Percentiles rank a stretch among this genome's conserved stretches.
Evolutionary conservation across 2,113 vertebrate genomes (phyloP).

Genomic region (Elephas maximus): DNA sequence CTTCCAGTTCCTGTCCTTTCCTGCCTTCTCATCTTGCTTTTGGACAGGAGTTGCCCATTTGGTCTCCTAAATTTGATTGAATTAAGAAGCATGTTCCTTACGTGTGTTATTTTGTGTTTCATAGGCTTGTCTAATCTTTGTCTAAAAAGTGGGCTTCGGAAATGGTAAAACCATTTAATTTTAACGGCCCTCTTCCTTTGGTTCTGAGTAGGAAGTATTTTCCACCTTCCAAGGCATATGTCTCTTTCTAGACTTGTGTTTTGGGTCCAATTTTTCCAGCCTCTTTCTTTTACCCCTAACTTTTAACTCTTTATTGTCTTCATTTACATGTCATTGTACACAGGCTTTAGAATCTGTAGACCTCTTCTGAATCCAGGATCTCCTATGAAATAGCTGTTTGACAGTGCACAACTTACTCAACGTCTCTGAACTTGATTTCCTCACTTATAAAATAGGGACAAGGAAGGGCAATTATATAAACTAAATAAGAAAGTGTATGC

Average conservation of each 20-base stretch:
- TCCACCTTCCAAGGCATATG: not conserved
- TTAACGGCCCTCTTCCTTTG: not conserved
- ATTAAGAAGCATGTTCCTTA: too few relatives aligned
- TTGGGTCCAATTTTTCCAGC: not conserved
- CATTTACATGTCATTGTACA: not conserved
- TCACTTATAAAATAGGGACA: not conserved
- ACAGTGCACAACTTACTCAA: not conserved
- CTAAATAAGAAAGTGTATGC: not conserved
- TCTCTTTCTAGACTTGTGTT: not conserved
- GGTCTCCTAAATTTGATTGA: too few relatives aligned
- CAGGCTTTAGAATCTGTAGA: not conserved
- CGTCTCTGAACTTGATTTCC: not conserved
- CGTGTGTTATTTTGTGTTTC: too few relatives aligned
- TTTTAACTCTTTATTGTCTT: not conserved
- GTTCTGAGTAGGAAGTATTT: not conserved
- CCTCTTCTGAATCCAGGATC: not conserved
- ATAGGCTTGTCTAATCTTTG: too few relatives aligned
- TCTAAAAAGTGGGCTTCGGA: too few relatives aligned
- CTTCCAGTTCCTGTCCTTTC: too few relatives aligned
- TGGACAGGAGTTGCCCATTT: too few relatives aligned
- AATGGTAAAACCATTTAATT: not conserved
- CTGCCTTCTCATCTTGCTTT: too few relatives aligned
- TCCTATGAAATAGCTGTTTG: not conserved
- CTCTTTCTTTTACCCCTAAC: not conserved
- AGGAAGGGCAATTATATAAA: not conserved